Evolutionary conservation across 1,140 invertebrate species (phyloP).

Genomic region (Agrilus planipennis): DNA sequence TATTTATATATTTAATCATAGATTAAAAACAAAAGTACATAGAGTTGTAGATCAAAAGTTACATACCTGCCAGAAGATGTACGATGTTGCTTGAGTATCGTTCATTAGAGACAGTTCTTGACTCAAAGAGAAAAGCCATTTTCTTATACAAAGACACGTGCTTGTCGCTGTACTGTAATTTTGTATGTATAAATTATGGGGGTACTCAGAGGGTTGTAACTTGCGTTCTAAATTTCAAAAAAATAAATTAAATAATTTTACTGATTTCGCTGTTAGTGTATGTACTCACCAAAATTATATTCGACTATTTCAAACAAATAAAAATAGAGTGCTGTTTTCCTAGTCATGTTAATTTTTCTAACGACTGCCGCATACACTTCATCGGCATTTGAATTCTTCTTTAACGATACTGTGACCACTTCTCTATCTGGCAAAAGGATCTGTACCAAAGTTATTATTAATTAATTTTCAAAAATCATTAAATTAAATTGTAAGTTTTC

Average conservation of each 20-base stretch:
- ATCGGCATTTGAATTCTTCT: conserved; percentile 80
- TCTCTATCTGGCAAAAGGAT: conserved; percentile 66
- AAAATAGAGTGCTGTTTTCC: conserved; percentile 79
- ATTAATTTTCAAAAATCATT: conserved; percentile 5
- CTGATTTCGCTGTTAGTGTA: not conserved
- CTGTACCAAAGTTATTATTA: too few species aligned
- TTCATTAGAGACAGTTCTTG: conserved; percentile 59
- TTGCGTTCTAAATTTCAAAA: conserved; percentile 67
- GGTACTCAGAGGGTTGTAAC: conserved; percentile 84
- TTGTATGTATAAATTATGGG: conserved; percentile 96
- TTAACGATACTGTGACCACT: conserved; percentile 84
- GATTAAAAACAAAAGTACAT: not conserved
- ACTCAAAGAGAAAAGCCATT: conserved; percentile 83
- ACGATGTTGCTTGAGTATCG: conserved; percentile 51
- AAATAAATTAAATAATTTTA: conserved; percentile 5
- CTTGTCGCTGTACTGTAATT: conserved; percentile 98
- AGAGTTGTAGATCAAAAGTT: conserved; percentile 3
- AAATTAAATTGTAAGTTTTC: too few species aligned
- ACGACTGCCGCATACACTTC: conserved; percentile 86
- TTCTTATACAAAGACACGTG: conserved; percentile 85
- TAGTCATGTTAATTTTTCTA: conserved; percentile 70
- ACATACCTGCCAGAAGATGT: conserved; percentile 64
- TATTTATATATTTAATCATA: too few species aligned
- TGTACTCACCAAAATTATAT: conserved; percentile 75
- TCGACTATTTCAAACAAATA: conserved; percentile 98